These are phyloP conservation scores for Metellina segmentata DNA, from an alignment of 2,888 invertebrate genomes.

Conservation along the genomic window DNA sequence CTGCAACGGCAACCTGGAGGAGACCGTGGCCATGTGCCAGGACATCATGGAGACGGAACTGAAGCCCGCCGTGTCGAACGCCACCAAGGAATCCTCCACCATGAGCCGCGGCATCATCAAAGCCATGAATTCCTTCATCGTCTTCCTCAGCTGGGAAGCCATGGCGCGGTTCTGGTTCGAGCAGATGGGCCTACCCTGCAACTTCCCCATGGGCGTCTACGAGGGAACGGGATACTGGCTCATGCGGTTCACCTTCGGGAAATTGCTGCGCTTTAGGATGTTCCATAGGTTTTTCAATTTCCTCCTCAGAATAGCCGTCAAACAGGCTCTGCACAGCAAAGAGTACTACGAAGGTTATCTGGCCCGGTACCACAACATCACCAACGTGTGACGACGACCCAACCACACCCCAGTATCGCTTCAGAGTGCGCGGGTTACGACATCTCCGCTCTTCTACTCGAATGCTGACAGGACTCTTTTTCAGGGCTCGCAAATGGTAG, in stretches of 20 bases:
- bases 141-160: constrained; percentile 77
- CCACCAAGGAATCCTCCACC: constrained; percentile 63
- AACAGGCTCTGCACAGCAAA: constrained; percentile 64
- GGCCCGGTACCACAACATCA: constrained; percentile 40
- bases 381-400: constrained; percentile 42
- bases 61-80: constrained; percentile 67
- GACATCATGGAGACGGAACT: constrained; percentile 72
- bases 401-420: not conserved
- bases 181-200: constrained; percentile 64
- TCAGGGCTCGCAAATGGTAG: constrained; percentile 22
- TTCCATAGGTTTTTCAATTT: constrained; percentile 75
- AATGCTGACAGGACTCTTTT: constrained; percentile 2
- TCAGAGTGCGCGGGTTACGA: no score
- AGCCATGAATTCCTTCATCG: constrained; percentile 76
- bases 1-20: constrained; percentile 75
- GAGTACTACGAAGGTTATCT: constrained; percentile 72
- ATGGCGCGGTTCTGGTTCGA: constrained; percentile 76
- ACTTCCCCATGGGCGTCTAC: constrained; percentile 62
- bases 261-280: constrained; percentile 49
- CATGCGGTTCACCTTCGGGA: constrained; percentile 74
- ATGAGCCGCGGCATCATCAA: constrained; percentile 77
- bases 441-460: not conserved
- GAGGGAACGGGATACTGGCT: constrained; percentile 72
- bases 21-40: constrained; percentile 72
- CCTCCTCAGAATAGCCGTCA: constrained; percentile 68